These are phyloP conservation scores for Poecile atricapillus DNA, from an alignment of 2,113 vertebrate genomes.

Conservation along the genomic window DNA sequence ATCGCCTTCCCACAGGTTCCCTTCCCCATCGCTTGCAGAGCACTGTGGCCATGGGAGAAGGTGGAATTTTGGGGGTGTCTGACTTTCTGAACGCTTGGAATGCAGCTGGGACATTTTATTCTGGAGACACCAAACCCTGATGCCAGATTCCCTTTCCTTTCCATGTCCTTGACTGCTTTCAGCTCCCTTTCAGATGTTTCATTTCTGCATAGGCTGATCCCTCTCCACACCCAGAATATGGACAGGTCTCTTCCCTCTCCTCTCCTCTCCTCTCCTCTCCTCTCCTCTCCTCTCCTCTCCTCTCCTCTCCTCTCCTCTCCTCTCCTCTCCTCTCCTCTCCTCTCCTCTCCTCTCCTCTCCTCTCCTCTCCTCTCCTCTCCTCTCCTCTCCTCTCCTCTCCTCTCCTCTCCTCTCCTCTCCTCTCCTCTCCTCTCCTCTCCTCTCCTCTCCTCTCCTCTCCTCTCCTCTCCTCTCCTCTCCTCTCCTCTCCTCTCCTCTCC, in stretches of 20 bases:
- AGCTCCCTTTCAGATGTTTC: not conserved
- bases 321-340: too few species aligned
- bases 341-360: not conserved
- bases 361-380: not conserved
- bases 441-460: not conserved
- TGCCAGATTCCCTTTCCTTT: not conserved
- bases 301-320: too few species aligned
- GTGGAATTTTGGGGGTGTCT: not conserved
- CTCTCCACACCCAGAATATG: fast-evolving
- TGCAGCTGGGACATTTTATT: not conserved
- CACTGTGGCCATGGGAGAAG: too few species aligned
- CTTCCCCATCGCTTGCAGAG: fast-evolving
- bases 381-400: not conserved
- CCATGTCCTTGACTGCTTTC: not conserved
- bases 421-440: not conserved
- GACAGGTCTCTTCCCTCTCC: too few species aligned
- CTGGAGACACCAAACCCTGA: not conserved
- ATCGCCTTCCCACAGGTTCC: not conserved
- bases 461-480: not conserved
- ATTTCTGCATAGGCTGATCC: not conserved
- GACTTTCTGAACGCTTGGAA: not conserved
- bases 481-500: not conserved
- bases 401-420: not conserved
- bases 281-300: not conserved
- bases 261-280: not conserved